Evolutionary conservation across 1,140 invertebrate genomes (phyloP).

Genomic region (Diachasma alloeum): DNA sequence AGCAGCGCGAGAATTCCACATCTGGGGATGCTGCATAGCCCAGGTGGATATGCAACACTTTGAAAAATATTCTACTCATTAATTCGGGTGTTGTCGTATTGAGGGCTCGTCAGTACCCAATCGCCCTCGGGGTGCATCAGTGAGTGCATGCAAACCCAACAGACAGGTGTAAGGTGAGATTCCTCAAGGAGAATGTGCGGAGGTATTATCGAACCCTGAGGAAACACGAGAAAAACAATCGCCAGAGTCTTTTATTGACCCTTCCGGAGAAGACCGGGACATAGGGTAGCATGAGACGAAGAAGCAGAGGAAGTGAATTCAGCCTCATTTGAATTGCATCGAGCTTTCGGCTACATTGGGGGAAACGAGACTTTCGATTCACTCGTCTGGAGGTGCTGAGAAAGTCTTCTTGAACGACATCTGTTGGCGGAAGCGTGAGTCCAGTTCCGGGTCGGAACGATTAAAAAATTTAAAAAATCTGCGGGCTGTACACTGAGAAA

Average conservation of each 20-base stretch:
- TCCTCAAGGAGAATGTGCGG: too few relatives aligned
- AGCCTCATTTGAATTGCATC: not conserved
- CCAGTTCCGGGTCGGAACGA: not conserved
- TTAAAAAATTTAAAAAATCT: too few relatives aligned
- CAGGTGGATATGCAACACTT: too few relatives aligned
- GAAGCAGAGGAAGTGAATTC: not conserved
- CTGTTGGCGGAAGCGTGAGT: not conserved
- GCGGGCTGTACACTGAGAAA: too few relatives aligned
- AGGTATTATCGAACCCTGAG: not conserved
- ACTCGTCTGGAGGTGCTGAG: not conserved
- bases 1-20: conserved; percentile 20
- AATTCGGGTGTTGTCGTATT: too few relatives aligned
- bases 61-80: too few relatives aligned
- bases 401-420: not conserved
- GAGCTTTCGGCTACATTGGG: not conserved
- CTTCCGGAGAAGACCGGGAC: not conserved
- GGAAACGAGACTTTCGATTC: not conserved
- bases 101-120: too few relatives aligned
- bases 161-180: too few relatives aligned
- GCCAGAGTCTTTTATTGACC: not conserved
- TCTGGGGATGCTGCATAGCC: not conserved
- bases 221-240: not conserved
- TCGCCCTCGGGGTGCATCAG: too few relatives aligned
- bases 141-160: too few relatives aligned
- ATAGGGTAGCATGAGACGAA: not conserved